These are phyloP conservation scores for Delphinus delphis DNA, from an alignment of 2,113 vertebrate species.

Conservation along the genomic window DNA sequence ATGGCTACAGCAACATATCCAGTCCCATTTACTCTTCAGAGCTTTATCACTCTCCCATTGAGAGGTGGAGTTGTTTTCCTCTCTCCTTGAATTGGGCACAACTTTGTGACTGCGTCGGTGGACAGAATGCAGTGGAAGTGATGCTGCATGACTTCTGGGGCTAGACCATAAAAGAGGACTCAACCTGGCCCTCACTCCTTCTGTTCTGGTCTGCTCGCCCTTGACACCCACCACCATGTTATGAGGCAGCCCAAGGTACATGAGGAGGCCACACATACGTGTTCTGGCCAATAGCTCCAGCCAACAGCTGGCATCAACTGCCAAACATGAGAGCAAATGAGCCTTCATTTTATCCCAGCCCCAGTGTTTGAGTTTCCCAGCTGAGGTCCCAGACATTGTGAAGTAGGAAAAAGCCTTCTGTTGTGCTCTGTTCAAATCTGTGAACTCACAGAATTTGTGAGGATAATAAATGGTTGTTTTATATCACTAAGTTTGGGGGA, in stretches of 20 bases:
- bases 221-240: background rate
- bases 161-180: background rate
- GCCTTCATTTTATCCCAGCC: background rate
- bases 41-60: background rate
- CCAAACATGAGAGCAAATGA: background rate
- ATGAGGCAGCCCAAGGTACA: background rate
- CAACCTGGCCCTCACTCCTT: background rate
- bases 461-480: background rate
- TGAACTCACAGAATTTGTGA: background rate
- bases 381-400: background rate
- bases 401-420: background rate
- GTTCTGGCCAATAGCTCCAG: background rate
- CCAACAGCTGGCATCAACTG: background rate
- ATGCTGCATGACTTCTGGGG: background rate
- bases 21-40: background rate
- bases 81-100: background rate
- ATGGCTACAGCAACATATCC: background rate
- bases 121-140: too few relatives aligned
- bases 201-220: background rate
- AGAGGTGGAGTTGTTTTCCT: background rate
- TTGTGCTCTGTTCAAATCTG: background rate
- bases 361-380: background rate
- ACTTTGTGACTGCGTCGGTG: background rate
- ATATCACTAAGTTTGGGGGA: background rate
- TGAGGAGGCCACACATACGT: background rate